Conservation (phyloP, 1,140 invertebrate genomes). For the Aculops lycopersici region DNA sequence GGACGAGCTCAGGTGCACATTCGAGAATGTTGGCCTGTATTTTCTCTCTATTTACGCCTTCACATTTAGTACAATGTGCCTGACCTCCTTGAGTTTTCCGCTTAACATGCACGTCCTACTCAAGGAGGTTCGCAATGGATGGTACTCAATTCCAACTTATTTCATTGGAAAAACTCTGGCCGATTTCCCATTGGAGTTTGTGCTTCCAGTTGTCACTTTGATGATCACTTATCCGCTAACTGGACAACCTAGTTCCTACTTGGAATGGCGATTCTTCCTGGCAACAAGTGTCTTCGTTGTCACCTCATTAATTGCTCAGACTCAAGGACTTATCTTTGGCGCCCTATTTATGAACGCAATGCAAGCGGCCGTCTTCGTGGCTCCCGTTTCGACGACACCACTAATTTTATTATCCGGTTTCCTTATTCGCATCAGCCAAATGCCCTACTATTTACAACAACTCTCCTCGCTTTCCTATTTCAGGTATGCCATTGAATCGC, state of each 20-base stretch:
- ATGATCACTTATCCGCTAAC: slow-evolving; percentile 4
- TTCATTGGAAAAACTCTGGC: slow-evolving; percentile 6
- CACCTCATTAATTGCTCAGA: slow-evolving; percentile 2
- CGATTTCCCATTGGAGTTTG: slow-evolving; percentile 5
- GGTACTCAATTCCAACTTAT: slow-evolving; percentile 7
- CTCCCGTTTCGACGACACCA: slow-evolving; percentile 59
- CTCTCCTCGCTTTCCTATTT: slow-evolving; percentile 49
- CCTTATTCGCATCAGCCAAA: slow-evolving; percentile 71
- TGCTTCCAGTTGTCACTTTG: slow-evolving; percentile 3
- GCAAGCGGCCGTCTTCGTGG: slow-evolving; percentile 40
- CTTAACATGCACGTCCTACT: slow-evolving; percentile 23
- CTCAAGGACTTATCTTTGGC: slow-evolving; percentile 3
- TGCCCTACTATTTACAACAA: slow-evolving; percentile 23
- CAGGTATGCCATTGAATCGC: slow-evolving; percentile 66
- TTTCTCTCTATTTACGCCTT: slow-evolving; percentile 81
- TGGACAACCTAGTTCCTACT: slow-evolving; percentile 1
- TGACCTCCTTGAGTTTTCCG: slow-evolving; percentile 86
- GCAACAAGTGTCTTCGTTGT: slow-evolving; percentile 1
- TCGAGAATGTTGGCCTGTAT: slow-evolving; percentile 46
- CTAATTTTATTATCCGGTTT: slow-evolving; percentile 50
- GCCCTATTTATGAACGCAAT: slow-evolving; percentile 6
- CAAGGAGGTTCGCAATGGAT: slow-evolving; percentile 7
- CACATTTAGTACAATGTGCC: slow-evolving; percentile 87
- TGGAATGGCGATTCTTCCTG: slow-evolving; percentile 2
- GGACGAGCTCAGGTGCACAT: slow-evolving; percentile 1